Evolutionary conservation across 2,888 invertebrate species (phyloP).

Genomic region (Chrysolina americana): DNA sequence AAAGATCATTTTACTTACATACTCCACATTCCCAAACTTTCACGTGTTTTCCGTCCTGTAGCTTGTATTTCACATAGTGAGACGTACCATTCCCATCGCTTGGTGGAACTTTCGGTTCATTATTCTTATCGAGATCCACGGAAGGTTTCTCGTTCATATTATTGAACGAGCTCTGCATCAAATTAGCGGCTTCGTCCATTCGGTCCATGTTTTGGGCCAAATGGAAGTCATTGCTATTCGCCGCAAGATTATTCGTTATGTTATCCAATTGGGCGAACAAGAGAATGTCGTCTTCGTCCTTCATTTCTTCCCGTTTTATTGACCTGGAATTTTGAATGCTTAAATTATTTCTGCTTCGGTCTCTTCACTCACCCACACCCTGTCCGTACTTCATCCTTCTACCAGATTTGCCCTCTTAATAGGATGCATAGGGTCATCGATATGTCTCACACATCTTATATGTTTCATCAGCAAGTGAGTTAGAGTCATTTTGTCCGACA

Average conservation of each 20-base stretch:
- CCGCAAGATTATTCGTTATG: conserved; percentile 45
- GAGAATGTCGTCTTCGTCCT: conserved; percentile 59
- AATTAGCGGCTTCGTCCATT: conserved; percentile 5
- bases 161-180: conserved; percentile 9
- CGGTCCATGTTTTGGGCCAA: conserved; percentile 46
- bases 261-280: conserved; percentile 59
- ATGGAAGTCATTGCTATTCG: conserved; percentile 44
- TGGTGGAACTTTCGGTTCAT: conserved; percentile 27
- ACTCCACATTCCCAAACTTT: conserved; percentile 84
- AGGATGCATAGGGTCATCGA: too few species aligned
- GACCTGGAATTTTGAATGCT: conserved; percentile 36
- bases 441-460: too few species aligned
- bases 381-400: too few species aligned
- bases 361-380: too few species aligned
- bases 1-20: conserved; percentile 71
- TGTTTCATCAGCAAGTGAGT: too few species aligned
- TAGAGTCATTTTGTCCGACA: too few species aligned
- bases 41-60: conserved; percentile 77
- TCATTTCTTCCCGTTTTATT: conserved; percentile 61
- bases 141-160: conserved; percentile 37
- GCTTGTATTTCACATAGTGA: conserved; percentile 79
- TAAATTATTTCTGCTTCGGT: too few species aligned
- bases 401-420: too few species aligned
- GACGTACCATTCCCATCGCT: conserved; percentile 57
- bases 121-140: conserved; percentile 28